phyloP scores from a whole-genome alignment of 2,888 invertebrate genomes.

The Balanococcus diminutus region DNA sequence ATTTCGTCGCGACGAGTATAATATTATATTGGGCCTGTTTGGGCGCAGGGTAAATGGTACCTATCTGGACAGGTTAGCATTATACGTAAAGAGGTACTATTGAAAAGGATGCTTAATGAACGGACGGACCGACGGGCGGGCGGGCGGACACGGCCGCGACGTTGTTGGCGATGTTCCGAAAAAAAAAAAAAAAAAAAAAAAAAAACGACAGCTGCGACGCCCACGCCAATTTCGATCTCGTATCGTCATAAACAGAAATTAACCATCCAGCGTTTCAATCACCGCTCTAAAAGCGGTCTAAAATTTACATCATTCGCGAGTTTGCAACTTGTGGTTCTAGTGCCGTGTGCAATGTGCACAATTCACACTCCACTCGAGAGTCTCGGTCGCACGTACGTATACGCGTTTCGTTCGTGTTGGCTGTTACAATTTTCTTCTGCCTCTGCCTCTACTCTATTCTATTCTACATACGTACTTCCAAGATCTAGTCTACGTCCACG shows the following conservation, averaged over 20 bases:
- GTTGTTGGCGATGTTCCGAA: not conserved
- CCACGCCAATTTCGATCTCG: not conserved
- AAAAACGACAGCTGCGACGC: slow-evolving; percentile 4
- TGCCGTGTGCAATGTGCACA: not conserved
- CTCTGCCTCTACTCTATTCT: no score
- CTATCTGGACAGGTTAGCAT: no score
- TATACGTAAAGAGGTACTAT: no score
- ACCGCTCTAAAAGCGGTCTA: not conserved
- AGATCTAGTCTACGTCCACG: no score
- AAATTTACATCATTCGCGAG: not conserved
- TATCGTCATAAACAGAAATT: slow-evolving; percentile 14
- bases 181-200: no score
- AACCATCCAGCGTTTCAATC: slow-evolving; percentile 1
- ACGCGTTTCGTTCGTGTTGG: no score
- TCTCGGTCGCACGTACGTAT: not conserved
- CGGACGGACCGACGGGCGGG: not conserved
- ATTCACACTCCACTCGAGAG: not conserved
- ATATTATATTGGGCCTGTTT: no score
- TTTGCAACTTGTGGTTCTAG: not conserved
- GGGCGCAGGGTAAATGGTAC: no score
- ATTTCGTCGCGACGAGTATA: no score
- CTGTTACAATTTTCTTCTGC: no score
- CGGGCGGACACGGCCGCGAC: not conserved
- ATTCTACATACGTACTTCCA: no score
- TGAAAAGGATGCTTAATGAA: no score